Conservation (phyloP, 2,113 vertebrate species). For the Pedionomus torquatus region DNA sequence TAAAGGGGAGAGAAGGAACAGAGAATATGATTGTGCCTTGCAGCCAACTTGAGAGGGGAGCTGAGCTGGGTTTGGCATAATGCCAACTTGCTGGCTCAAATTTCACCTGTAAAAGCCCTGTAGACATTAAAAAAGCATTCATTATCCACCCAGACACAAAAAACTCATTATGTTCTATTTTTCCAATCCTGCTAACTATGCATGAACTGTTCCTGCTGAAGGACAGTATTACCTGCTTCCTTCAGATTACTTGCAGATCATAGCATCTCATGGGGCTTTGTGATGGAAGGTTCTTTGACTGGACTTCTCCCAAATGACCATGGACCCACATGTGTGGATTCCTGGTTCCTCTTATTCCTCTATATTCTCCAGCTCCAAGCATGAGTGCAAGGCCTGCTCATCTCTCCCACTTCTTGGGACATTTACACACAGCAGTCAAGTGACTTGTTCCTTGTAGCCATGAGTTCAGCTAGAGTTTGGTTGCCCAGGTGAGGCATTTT, state of each 20-base stretch:
- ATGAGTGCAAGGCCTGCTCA: background rate
- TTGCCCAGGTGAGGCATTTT: background rate
- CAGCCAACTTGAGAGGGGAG: slow-evolving; percentile 19
- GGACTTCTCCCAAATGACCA: background rate
- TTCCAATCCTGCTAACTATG: slow-evolving; percentile 37
- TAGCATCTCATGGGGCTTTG: background rate
- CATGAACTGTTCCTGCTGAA: slow-evolving; percentile 10
- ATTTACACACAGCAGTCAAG: background rate
- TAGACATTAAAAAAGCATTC: slow-evolving; percentile 61
- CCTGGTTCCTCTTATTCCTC: background rate
- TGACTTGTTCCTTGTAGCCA: background rate
- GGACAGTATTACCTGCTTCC: slow-evolving; percentile 32
- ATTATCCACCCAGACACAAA: slow-evolving; percentile 59
- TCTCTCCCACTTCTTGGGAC: background rate
- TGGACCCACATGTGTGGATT: background rate
- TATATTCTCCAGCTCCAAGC: background rate
- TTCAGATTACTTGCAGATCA: background rate
- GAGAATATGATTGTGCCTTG: slow-evolving; percentile 53
- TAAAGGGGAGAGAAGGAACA: slow-evolving; percentile 48
- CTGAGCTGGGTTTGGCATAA: background rate
- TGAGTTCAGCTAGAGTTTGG: background rate
- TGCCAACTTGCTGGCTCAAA: slow-evolving; percentile 34
- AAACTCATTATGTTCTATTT: slow-evolving; percentile 52
- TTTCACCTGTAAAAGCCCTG: slow-evolving; percentile 60
- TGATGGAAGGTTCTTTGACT: background rate